Evolutionary conservation across 2,113 vertebrate species (phyloP).

Genomic region (human): GRCh38 chr15:71728501-71729000

Average conservation of each 20-base stretch:
- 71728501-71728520: background rate
- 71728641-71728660: constrained; percentile 98
- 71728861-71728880: background rate
- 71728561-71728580: constrained; percentile 94
- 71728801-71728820: rapidly evolving
- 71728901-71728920: constrained; percentile 26
- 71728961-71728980: constrained; percentile 67
- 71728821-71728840: background rate
- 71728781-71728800: background rate
- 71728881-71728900: background rate
- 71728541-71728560: constrained; percentile 90
- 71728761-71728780: background rate
- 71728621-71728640: constrained; percentile 95
- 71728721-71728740: constrained; percentile 89
- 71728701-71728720: constrained; percentile 97
- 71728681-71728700: constrained; percentile 94
- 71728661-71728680: constrained; percentile 95
- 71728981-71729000: constrained; percentile 69
- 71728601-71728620: constrained; percentile 94
- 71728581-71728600: constrained; percentile 99
- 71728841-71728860: background rate
- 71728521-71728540: background rate
- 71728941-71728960: constrained; percentile 57
- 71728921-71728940: constrained; percentile 52
- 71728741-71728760: background rate